Percentiles rank a stretch among this genome's conserved stretches.
Evolutionary conservation across 2,113 vertebrate genomes (phyloP).

Genomic region (Xiphophorus couchianus): DNA sequence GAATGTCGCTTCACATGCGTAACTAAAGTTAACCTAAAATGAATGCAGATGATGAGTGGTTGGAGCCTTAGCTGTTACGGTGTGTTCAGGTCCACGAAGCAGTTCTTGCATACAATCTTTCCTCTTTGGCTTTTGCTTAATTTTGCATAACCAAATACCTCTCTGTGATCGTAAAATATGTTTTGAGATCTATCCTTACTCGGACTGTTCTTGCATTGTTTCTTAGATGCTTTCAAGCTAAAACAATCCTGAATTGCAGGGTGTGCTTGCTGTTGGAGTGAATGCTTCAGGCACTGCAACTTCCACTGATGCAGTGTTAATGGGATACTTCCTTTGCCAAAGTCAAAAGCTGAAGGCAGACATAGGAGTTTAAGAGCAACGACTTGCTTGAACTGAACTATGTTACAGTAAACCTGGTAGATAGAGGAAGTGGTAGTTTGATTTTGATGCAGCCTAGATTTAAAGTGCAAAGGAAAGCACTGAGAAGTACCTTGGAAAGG

Average conservation of each 20-base stretch:
- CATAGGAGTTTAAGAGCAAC: background rate
- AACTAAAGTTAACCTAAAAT: too few relatives aligned
- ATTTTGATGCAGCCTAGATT: background rate
- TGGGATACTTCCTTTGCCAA: background rate
- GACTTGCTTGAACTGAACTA: background rate
- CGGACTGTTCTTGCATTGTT: background rate
- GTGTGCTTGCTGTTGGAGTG: background rate
- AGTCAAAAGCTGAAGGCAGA: background rate
- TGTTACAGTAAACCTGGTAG: background rate
- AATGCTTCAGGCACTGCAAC: background rate
- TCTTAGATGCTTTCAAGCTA: background rate
- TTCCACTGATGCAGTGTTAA: background rate
- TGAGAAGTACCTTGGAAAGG: background rate
- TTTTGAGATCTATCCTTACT: background rate
- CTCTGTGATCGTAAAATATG: background rate
- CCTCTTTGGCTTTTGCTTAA: background rate
- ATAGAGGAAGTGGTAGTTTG: background rate
- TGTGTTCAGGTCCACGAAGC: background rate
- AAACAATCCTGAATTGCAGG: constrained; percentile 26
- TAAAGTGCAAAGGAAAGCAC: background rate
- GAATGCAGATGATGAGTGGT: background rate
- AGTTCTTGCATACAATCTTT: background rate
- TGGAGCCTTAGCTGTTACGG: background rate
- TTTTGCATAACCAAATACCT: background rate
- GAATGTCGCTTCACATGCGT: too few relatives aligned